Evolutionary conservation across 2,888 invertebrate species (phyloP), one percentile per base, ranked within the genome.

Genomic region (Morpho helenor): DNA sequence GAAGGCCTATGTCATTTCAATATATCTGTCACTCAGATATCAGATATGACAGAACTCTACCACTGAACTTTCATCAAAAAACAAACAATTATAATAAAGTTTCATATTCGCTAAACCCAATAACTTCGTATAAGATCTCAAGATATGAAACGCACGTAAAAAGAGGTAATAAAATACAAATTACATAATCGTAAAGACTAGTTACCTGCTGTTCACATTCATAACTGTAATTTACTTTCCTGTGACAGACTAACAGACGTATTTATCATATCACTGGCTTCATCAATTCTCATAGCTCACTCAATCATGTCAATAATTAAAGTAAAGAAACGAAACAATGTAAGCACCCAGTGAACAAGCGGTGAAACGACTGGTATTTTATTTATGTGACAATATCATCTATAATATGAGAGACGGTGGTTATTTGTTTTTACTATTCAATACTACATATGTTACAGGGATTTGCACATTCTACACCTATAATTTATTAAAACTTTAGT

Each of bases 371-470:
- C 46, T 23, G 31, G 43, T 16, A n/a, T 50, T 31, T 49, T 59
- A 62, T 57, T 52, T 56, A 60, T 56, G 62, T 60, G 63, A 64
- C 66, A 68, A 67, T 76, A 74, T 72, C 74, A 71, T 73, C 41
- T 42, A 47, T 46, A 40, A 22, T 8, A 53, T 4, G 45, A 53
- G 53, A 53, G 41, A n/a, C 23, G 8, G 23, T 31, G 31, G 31
- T 3, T 31, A 31, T 31, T 31, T 31, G 31, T 31, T 31, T 31
- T 31, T 31, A 31, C 31, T 31, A 31, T 31, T 31, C 31, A 31
- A 31, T 31, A 31, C 31, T 31, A 31, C 2, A 31, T 31, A 31
- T 31, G 31, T 31, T 31, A 31, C 31, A 31, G 0, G 31, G 1
- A 31, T 5, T 31, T 5, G 31, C 31, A 31, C 31, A 31, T 31